Evolutionary conservation across 1,140 invertebrate species (phyloP).

Genomic region (Caerostris extrusa): DNA sequence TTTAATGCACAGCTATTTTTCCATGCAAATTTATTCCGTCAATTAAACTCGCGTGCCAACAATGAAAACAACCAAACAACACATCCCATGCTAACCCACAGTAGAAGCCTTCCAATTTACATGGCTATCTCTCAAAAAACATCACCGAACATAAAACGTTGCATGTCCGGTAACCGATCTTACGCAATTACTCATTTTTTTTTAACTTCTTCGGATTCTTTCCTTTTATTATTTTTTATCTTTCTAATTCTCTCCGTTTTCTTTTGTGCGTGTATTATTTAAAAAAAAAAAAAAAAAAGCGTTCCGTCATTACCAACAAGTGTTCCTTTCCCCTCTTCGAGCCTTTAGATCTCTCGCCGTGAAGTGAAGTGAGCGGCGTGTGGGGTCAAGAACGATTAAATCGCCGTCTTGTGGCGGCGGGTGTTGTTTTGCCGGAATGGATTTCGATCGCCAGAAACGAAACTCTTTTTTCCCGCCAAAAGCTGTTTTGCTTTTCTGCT

Average conservation of each 20-base stretch:
- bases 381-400: slow-evolving; percentile 2
- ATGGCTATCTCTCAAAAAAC: background rate
- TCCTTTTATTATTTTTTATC: background rate
- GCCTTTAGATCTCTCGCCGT: background rate
- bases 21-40: no score
- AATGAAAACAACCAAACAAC: background rate
- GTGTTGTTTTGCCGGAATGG: background rate
- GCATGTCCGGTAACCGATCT: background rate
- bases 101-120: background rate
- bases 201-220: no score
- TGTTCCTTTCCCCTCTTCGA: background rate
- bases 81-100: no score
- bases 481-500: background rate
- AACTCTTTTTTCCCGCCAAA: slow-evolving; percentile 3
- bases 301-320: background rate
- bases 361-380: background rate
- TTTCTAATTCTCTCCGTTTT: background rate
- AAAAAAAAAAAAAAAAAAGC: background rate
- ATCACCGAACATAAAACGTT: background rate
- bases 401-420: background rate
- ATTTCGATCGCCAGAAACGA: background rate
- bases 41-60: background rate
- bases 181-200: background rate
- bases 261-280: background rate
- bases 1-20: no score